Percentiles rank a stretch among this genome's conserved stretches.
phyloP scores from a whole-genome alignment of 2,888 invertebrate species.

The Coronaproctus castanopsis region DNA sequence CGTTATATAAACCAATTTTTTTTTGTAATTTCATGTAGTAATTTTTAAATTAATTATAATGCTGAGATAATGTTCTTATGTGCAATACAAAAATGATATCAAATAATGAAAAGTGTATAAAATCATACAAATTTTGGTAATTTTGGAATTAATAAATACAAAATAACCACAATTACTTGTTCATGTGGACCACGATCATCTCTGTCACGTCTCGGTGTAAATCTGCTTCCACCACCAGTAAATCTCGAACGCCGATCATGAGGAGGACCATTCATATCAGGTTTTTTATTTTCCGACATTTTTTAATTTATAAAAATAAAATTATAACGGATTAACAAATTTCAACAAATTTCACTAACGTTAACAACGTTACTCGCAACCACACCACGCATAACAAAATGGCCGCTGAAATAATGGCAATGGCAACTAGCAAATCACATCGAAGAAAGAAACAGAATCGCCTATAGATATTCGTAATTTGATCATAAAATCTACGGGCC shows the following conservation, averaged over 20 bases:
- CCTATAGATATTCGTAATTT: neutral
- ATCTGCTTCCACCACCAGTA: constrained; percentile 20
- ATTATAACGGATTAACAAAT: neutral
- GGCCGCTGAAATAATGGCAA: neutral
- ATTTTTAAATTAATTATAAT: too few species aligned
- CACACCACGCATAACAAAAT: neutral
- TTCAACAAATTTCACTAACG: neutral
- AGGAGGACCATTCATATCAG: constrained; percentile 3
- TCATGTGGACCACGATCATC: constrained; percentile 21
- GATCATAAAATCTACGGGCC: too few species aligned
- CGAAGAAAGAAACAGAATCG: neutral
- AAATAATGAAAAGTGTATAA: too few species aligned
- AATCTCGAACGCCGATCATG: neutral
- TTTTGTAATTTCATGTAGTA: too few species aligned
- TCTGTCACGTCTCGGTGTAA: constrained; percentile 24
- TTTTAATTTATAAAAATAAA: neutral
- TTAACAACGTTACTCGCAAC: neutral
- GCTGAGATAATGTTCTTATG: too few species aligned
- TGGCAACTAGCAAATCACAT: neutral
- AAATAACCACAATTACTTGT: neutral
- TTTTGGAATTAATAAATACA: too few species aligned
- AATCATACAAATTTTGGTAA: too few species aligned
- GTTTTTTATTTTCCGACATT: constrained; percentile 6
- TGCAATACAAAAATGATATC: too few species aligned
- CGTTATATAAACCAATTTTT: too few species aligned